These are phyloP conservation scores for Drosophila borborema DNA, from an alignment of 2,888 invertebrate genomes.

Conservation along the genomic window DNA sequence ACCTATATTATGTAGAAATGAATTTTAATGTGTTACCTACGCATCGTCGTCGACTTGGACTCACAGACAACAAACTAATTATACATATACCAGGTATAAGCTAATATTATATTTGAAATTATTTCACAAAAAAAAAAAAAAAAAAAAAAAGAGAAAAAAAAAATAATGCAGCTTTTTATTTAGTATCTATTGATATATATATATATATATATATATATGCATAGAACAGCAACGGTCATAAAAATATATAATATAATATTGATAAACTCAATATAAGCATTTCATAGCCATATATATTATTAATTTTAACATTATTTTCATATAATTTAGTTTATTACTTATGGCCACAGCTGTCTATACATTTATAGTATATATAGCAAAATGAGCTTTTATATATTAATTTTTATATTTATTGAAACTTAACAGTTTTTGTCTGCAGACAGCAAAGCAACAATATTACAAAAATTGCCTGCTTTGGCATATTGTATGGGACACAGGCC, in stretches of 20 bases:
- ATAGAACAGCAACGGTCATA: background rate
- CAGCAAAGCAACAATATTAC: constrained; percentile 39
- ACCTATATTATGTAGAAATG: constrained; percentile 68
- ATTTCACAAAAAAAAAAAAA: constrained; percentile 68
- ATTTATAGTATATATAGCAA: no score
- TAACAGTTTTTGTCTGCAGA: constrained; percentile 12
- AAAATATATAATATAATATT: no score
- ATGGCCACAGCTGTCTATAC: no score
- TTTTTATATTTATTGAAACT: background rate
- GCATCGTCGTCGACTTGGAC: constrained; percentile 63
- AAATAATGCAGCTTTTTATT: background rate
- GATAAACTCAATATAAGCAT: no score
- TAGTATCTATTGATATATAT: background rate
- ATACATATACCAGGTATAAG: constrained; percentile 71
- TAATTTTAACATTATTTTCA: no score
- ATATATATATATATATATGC: background rate
- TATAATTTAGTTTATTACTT: no score
- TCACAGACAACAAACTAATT: constrained; percentile 67
- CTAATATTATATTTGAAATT: constrained; percentile 75
- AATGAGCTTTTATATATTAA: background rate
- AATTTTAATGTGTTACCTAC: constrained; percentile 76
- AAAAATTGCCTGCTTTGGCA: constrained; percentile 80
- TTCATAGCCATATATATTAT: no score
- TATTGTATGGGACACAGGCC: constrained; percentile 87
- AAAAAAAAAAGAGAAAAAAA: constrained; percentile 45